Evolutionary conservation across 2,888 invertebrate species (phyloP).

Genomic region (Eumerus sabulonum): DNA sequence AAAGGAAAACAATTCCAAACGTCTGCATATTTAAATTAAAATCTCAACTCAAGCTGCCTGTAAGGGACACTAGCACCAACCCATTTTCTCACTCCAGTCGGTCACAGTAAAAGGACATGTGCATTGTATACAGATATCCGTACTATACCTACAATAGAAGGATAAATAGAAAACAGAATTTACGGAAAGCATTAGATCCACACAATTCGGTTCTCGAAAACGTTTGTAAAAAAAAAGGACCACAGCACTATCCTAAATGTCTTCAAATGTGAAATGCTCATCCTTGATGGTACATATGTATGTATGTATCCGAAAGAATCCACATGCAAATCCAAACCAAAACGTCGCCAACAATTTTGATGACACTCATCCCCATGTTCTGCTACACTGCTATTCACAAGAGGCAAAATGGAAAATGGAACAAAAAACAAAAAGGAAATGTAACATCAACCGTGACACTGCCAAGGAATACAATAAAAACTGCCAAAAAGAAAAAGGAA

Average conservation of each 20-base stretch:
- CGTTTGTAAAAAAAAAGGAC: constrained; percentile 4
- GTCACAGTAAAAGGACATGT: too few relatives aligned
- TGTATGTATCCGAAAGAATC: constrained; percentile 26
- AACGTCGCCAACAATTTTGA: constrained; percentile 33
- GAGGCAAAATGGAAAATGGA: constrained; percentile 7
- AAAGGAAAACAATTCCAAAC: too few relatives aligned
- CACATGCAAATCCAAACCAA: constrained; percentile 37
- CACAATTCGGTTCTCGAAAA: constrained; percentile 9
- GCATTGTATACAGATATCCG: too few relatives aligned
- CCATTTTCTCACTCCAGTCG: too few relatives aligned
- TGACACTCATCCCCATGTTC: constrained; percentile 42
- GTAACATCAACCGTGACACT: not conserved
- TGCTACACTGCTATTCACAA: constrained; percentile 15
- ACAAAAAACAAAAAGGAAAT: too few relatives aligned
- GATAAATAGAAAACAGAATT: too few relatives aligned
- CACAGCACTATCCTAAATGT: constrained; percentile 14
- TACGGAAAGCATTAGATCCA: constrained; percentile 18
- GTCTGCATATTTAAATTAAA: too few relatives aligned
- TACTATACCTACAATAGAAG: too few relatives aligned
- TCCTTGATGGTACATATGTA: constrained; percentile 43
- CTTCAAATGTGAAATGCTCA: constrained; percentile 14
- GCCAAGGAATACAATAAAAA: not conserved
- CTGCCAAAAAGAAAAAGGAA: constrained; percentile 17
- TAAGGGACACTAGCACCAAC: too few relatives aligned
- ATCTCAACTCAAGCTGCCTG: too few relatives aligned